These are phyloP conservation scores for Hyles lineata DNA, from an alignment of 2,888 invertebrate genomes.

Conservation along the genomic window DNA sequence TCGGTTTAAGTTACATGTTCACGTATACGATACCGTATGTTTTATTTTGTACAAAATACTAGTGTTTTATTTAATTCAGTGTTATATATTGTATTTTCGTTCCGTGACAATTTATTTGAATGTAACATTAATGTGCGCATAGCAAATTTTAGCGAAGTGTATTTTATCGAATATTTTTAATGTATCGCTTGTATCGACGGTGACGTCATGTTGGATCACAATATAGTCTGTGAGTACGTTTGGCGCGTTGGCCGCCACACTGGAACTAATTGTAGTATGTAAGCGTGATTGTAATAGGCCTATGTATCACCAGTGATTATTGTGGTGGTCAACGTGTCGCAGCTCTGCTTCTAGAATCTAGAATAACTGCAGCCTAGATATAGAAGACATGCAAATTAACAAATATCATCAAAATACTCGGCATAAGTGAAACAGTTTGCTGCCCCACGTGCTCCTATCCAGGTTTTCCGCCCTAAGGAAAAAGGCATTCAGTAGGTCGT, in stretches of 20 bases:
- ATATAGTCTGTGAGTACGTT: background rate
- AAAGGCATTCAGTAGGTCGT: too few relatives aligned
- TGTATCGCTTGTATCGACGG: conserved; percentile 11
- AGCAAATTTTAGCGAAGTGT: conserved; percentile 45
- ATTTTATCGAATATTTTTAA: conserved; percentile 45
- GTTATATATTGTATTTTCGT: conserved; percentile 40
- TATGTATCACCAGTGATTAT: conserved; percentile 2
- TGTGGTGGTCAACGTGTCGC: conserved; percentile 3
- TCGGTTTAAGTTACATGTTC: conserved; percentile 34
- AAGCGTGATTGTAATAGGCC: background rate
- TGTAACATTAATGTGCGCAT: conserved; percentile 43
- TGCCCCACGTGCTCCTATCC: too few relatives aligned
- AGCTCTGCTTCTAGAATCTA: background rate
- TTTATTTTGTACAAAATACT: conserved; percentile 52
- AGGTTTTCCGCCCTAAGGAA: too few relatives aligned
- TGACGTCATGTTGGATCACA: conserved; percentile 7
- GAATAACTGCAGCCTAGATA: background rate
- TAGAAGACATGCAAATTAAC: conserved; percentile 2
- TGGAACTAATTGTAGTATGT: conserved; percentile 11
- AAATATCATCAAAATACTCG: background rate
- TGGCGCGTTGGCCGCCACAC: background rate
- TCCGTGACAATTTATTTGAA: conserved; percentile 32
- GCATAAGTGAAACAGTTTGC: too few relatives aligned
- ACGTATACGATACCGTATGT: conserved; percentile 55
- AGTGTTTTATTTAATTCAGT: conserved; percentile 50